Evolutionary conservation across 2,113 vertebrate species (phyloP), one percentile per base, ranked within the genome.

Genomic region (Capreolus pygargus): DNA sequence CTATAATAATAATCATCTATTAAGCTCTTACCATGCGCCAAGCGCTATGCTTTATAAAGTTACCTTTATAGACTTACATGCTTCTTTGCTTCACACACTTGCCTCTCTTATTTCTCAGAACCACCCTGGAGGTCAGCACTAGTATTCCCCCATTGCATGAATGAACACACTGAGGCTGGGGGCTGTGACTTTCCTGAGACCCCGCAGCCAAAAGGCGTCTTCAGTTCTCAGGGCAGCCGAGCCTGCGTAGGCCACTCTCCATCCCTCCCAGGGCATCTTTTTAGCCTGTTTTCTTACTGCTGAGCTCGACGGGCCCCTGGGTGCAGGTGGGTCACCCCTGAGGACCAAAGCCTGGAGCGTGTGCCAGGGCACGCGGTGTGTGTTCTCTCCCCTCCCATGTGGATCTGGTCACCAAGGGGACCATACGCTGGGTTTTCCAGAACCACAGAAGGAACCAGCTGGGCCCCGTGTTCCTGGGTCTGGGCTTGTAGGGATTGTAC

Each of bases 401-500:
- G 45, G n/a, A 92, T 16, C 86, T 86, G 84, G 45, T 52, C 97
- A 90, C 86, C 39, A 33, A 60, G 88, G 61, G 67, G 81, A 33
- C 30, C 92, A 25, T 28, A 17, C 0, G 23, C 58, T 90, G 19
- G 83, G 52, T 81, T 67, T 87, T 82, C 87, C 11, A 55, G 79
- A 76, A 92, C 10, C n/a, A 54, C 43, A 17, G 70, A 85, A 96
- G 91, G 54, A 90, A 64, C 4, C 7, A 33, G 76, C 14, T 14
- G 61, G 55, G 21, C 19, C 33, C 47, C 57, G n/a, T 28, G 39
- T 45, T 25, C 33, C 19, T 47, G 23, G 27, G 23, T 45, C 36
- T 91, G 43, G 61, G 30, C 30, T 83, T 19, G 9, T 15, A 57
- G n/a, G 67, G 16, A 50, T 33, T 93, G 96, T 98, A 99, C 99